Conservation (phyloP, 2,113 vertebrate species). For the Trematomus loennbergii region DNA sequence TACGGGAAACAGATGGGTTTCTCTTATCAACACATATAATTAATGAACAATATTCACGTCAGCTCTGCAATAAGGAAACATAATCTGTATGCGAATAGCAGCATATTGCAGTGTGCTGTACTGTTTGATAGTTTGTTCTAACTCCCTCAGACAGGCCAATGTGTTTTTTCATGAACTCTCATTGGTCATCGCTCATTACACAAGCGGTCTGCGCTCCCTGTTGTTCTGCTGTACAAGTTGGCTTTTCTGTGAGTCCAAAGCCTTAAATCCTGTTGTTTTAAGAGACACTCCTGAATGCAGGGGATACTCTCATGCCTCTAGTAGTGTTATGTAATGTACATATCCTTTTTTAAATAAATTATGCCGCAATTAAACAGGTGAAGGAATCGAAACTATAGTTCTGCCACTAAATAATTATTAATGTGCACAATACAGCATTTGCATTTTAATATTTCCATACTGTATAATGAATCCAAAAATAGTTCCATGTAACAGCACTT, state of each 20-base stretch:
- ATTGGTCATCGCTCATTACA: slow-evolving; percentile 61
- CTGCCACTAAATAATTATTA: not conserved
- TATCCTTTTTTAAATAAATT: not conserved
- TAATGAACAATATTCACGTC: slow-evolving; percentile 44
- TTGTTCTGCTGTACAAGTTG: slow-evolving; percentile 41
- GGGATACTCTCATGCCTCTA: not conserved
- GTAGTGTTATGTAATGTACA: not conserved
- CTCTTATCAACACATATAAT: slow-evolving; percentile 36
- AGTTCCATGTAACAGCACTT: not conserved
- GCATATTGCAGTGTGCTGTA: slow-evolving; percentile 7
- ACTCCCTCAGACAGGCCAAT: slow-evolving; percentile 18
- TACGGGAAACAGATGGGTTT: slow-evolving; percentile 9
- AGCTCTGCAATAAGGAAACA: slow-evolving; percentile 49
- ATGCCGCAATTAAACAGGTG: not conserved
- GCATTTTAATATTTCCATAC: not conserved
- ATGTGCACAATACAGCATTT: not conserved
- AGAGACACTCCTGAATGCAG: not conserved
- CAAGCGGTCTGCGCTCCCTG: slow-evolving; percentile 35
- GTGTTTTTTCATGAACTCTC: slow-evolving; percentile 62
- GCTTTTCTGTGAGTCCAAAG: slow-evolving; percentile 8
- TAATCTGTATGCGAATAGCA: slow-evolving; percentile 42
- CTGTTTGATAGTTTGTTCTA: slow-evolving; percentile 37
- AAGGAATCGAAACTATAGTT: slow-evolving; percentile 7
- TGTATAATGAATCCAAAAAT: not conserved
- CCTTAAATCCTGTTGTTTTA: not conserved